phyloP scores from a whole-genome alignment of 2,113 vertebrate genomes.

The Indri indri region DNA sequence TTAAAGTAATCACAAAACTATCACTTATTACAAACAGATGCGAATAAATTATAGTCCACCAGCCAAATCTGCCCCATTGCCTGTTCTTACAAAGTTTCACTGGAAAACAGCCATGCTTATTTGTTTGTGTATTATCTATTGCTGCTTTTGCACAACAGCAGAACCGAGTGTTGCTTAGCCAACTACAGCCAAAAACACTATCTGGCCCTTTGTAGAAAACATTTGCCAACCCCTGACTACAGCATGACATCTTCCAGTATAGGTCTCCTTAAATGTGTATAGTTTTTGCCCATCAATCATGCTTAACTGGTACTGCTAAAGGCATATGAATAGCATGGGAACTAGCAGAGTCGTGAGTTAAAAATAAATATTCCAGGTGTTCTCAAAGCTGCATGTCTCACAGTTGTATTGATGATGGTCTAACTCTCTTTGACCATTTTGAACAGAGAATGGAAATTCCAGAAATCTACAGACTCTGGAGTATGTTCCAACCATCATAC shows the following conservation, averaged over 20 bases:
- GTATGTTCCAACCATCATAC: background rate
- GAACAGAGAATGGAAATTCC: background rate
- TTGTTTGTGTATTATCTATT: background rate
- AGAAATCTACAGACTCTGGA: background rate
- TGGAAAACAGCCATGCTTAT: background rate
- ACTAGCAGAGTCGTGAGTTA: background rate
- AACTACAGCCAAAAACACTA: background rate
- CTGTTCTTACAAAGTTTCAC: background rate
- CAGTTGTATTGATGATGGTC: background rate
- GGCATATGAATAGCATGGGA: background rate
- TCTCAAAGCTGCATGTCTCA: background rate
- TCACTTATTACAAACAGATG: background rate
- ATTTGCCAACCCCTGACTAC: background rate
- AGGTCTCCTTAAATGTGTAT: background rate
- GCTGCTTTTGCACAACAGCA: background rate
- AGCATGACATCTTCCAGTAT: background rate
- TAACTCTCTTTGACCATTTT: background rate
- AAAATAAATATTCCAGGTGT: background rate
- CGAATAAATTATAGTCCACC: background rate
- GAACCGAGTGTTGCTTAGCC: rapidly evolving
- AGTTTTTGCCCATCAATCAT: background rate
- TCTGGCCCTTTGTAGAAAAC: background rate
- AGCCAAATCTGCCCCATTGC: background rate
- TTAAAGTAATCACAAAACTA: background rate
- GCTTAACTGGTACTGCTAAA: background rate